These are phyloP conservation scores for Scomber japonicus DNA, from an alignment of 2,113 vertebrate species.

Conservation along the genomic window DNA sequence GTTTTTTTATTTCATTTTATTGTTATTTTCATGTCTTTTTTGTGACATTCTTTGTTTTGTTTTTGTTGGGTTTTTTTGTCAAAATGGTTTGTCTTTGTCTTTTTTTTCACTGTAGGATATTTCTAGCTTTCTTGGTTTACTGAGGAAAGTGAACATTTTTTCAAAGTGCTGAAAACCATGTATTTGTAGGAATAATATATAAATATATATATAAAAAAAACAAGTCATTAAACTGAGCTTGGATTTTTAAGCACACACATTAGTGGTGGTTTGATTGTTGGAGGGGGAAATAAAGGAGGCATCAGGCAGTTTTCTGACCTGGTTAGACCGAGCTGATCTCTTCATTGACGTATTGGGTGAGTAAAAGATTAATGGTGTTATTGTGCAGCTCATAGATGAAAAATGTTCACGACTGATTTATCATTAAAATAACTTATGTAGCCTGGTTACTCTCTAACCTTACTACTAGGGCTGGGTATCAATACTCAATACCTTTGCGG, in stretches of 20 bases:
- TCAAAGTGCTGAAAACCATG: constrained; percentile 86
- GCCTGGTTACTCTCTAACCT: too few relatives aligned
- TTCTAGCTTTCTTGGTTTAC: constrained; percentile 86
- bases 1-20: constrained; percentile 79
- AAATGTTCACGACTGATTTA: too few relatives aligned
- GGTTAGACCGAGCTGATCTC: background rate
- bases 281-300: background rate
- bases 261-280: constrained; percentile 71
- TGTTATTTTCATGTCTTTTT: constrained; percentile 78
- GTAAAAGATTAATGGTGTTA: background rate
- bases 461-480: too few relatives aligned
- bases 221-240: constrained; percentile 86
- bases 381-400: too few relatives aligned
- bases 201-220: constrained; percentile 74
- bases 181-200: constrained; percentile 88
- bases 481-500: too few relatives aligned
- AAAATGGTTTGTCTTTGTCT: constrained; percentile 76
- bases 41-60: constrained; percentile 65
- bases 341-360: background rate
- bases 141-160: constrained; percentile 82
- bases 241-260: constrained; percentile 86
- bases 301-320: background rate
- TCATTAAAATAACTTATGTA: too few relatives aligned
- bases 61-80: constrained; percentile 49
- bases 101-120: constrained; percentile 85